Base-by-base conservation (phyloP, 2,797 vertebrate genomes). In the Phataginus tricuspis region DNA sequence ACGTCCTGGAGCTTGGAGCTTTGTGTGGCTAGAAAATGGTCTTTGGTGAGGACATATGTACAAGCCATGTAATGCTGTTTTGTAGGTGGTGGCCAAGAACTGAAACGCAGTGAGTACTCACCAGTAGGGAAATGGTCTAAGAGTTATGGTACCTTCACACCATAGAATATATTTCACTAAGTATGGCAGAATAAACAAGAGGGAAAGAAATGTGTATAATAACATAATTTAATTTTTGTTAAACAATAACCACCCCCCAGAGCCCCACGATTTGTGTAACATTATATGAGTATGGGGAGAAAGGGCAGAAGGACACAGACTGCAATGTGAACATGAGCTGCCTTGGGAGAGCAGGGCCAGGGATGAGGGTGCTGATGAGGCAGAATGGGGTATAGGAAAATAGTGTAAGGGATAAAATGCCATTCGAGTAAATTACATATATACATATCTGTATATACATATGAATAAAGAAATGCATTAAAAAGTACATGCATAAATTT, bases 11-110 rank as follows among this genome's bases (percentile, higher is more conserved):
- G 23, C 23, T 78, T 91, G n/a, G 57, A n/a, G 75, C 55, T 94
- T 95, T 82, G 23, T 83, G 25, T 55, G 25, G 21, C 84, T 90
- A 80, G 91, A 86, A 96, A 90, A 57, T 53, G 63, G 31, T 92
- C 78, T 82, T 93, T 37, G 77, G 69, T 86, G 68, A 79, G 86
- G 51, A 86, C 0, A 1, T 49, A 51, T 6, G 15, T 49, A 45
- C 11, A 45, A 93, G 45, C 27, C 94, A 39, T 68, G 89, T 61
- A 55, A 53, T 80, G 45, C 86, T 77, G 29, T 75, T 90, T 85
- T 92, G 23, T 85, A 49, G 63, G n/a, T 64, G 75, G 45, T 86
- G 31, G 49, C 59, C 37, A 90, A 95, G 84, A 80, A 68, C 71
- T 51, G 71, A 92, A 95, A 55, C 15, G 4, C 31, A 59, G n/a